Base-by-base conservation (phyloP, 1,140 invertebrate genomes). In the Anagrus nilaparvatae region DNA sequence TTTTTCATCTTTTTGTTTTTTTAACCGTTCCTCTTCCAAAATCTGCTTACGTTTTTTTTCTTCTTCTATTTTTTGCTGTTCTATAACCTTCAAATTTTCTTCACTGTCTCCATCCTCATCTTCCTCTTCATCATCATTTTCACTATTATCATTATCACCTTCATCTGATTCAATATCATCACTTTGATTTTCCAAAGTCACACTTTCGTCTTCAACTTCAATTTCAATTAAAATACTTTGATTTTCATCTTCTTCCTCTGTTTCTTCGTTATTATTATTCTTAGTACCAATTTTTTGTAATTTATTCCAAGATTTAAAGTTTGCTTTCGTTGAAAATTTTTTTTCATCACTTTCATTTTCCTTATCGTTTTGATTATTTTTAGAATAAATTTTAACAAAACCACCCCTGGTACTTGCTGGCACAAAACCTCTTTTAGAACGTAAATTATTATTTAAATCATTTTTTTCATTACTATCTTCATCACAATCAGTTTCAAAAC, bases 341-440 rank as follows among this genome's bases (percentile, higher is more conserved):
- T 33, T 5, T 13, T 36, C 23, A 5, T 28, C 19, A 31, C 28
- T 41, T 20, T 37, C 32, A 30, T 37, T 34, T 6, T 41, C 25
- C 7, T 37, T 21, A 27, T 36, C 18, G 9, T 28, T 23, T 6
- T n/a, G n/a, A n/a, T n/a, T n/a, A n/a, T n/a, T n/a, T n/a, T n/a
- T n/a, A n/a, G n/a, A n/a, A n/a, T 52, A 47, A 34, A 24, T 35
- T 42, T 41, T 55, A 41, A 44, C 48, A 48, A 54, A 51, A 32
- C 47, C 42, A 25, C 51, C 49, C 46, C 48, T 46, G 12, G 30
- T 5, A 27, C 48, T 46, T 16, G 48, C 41, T 13, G 34, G 38
- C 28, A 56, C 56, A 37, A 56, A 56, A 40, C 52, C 53, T 29
- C 49, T 55, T 29, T 44, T 44, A 18, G 43, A 16, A 33, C 44